These are phyloP conservation scores for Rutpela maculata DNA, from an alignment of 2,888 invertebrate genomes.

Conservation along the genomic window DNA sequence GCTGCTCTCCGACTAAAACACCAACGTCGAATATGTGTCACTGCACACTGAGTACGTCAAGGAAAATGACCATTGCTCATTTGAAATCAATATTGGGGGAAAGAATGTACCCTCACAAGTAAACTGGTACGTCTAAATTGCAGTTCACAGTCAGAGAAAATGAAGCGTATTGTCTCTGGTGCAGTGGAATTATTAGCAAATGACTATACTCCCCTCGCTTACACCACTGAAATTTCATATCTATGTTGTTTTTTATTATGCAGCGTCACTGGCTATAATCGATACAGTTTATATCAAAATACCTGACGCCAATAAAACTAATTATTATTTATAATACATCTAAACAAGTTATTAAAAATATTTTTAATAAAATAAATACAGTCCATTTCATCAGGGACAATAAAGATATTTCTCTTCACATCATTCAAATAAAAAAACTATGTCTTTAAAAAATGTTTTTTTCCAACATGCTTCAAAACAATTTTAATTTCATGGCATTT, in stretches of 20 bases:
- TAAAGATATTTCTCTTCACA: too few species aligned
- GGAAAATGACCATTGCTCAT: constrained; percentile 42
- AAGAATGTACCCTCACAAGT: constrained; percentile 19
- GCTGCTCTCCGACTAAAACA: too few species aligned
- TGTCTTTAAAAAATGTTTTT: too few species aligned
- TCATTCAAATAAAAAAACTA: too few species aligned
- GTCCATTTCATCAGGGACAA: too few species aligned
- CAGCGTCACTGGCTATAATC: not conserved
- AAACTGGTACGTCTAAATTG: not conserved
- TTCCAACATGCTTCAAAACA: too few species aligned
- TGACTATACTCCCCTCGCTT: not conserved
- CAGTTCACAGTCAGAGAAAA: not conserved
- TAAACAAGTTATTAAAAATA: too few species aligned
- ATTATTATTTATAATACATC: too few species aligned
- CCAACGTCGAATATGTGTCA: constrained; percentile 32
- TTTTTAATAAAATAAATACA: too few species aligned
- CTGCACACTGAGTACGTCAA: constrained; percentile 27
- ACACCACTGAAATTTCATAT: not conserved
- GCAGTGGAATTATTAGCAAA: not conserved
- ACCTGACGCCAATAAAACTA: not conserved
- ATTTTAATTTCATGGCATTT: too few species aligned
- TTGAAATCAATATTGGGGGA: constrained; percentile 40
- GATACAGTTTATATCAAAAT: not conserved
- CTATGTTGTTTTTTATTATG: not conserved
- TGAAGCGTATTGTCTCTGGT: not conserved